A percentile compares a stretch with the other conserved stretches of the same genome.
Evolutionary conservation across 2,888 invertebrate species (phyloP).

Genomic region (Steinernema scapterisci): DNA sequence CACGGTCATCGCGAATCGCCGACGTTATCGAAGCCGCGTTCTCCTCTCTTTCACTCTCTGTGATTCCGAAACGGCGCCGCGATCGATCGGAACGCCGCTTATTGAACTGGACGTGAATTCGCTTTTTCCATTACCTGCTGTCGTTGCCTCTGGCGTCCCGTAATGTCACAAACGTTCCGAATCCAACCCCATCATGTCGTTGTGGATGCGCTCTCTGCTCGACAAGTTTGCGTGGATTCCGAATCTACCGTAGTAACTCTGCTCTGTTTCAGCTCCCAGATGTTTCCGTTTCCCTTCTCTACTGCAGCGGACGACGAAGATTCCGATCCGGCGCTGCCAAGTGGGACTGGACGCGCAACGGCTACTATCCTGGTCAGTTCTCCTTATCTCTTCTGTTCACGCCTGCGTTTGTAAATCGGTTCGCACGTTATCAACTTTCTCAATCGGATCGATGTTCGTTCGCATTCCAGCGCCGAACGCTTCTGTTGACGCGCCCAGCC

Average conservation of each 20-base stretch:
- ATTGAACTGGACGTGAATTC: not conserved
- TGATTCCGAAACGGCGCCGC: not conserved
- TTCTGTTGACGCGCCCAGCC: too few species aligned
- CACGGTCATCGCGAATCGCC: conserved; percentile 7
- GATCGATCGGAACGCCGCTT: conserved; percentile 13
- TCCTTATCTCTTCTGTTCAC: not conserved
- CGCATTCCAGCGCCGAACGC: too few species aligned
- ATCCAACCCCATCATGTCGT: not conserved
- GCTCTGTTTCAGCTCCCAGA: conserved; percentile 5
- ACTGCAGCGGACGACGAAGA: not conserved
- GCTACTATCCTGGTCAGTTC: conserved; percentile 27
- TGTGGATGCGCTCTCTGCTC: not conserved
- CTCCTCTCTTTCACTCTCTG: not conserved
- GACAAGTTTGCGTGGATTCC: not conserved
- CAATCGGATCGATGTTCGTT: too few species aligned
- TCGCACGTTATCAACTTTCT: not conserved
- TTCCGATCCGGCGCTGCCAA: not conserved
- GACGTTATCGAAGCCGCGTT: not conserved
- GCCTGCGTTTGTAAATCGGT: conserved; percentile 19
- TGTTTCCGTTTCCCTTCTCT: not conserved
- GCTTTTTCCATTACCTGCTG: not conserved
- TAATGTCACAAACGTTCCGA: not conserved
- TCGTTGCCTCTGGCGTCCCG: not conserved
- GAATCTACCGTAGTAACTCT: not conserved
- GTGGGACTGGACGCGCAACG: conserved; percentile 17